Base-by-base conservation (phyloP, 2,888 invertebrate species). In the Diarsia mendica region DNA sequence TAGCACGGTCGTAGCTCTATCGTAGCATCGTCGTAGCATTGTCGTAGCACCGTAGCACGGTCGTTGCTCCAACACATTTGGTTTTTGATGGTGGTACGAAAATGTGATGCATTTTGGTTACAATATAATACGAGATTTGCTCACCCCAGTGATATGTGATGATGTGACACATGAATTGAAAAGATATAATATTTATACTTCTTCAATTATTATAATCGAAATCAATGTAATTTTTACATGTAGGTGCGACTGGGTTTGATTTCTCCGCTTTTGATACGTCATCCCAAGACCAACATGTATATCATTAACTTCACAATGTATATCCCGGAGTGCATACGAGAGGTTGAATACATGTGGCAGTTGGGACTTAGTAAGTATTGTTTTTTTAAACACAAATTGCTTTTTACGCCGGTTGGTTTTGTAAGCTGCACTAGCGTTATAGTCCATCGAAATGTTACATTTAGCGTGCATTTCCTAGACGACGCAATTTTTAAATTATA, bases 271-370 rank as follows among this genome's bases (percentile, higher is more conserved):
- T 91, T 98, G 61, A 97, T 98, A 39, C 97, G 97, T 61, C 97
- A 98, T 90, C 97, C 97, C 5, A 93, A 93, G 53, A 98, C 97
- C 0, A 97, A 97, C 87, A 95, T 97, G 88, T 97, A 98, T 81
- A 94, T 97, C 3, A 96, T 98, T 0, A 98, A 98, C 92, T 98
- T 98, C 87, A 98, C 98, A 92, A 96, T 97, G 3, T 98, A 97
- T 70, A 97, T 98, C 69, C 94, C 95, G 2, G 98, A 98, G 93
- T 97, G 98, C 68, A 98, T 98, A 63, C 96, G 97, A 80, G 99
- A 99, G 95, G 97, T 98, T 0, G 98, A 98, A 90, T 98, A 98
- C 88, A 98, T 98, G 97, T 97, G 97, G 93, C 98, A 98, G 92
- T 95, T 98, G 78, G 97, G 97, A 55, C 94, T 98, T 67, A 94